phyloP scores from a whole-genome alignment of 2,888 invertebrate species.

The Iphiclides podalirius region DNA sequence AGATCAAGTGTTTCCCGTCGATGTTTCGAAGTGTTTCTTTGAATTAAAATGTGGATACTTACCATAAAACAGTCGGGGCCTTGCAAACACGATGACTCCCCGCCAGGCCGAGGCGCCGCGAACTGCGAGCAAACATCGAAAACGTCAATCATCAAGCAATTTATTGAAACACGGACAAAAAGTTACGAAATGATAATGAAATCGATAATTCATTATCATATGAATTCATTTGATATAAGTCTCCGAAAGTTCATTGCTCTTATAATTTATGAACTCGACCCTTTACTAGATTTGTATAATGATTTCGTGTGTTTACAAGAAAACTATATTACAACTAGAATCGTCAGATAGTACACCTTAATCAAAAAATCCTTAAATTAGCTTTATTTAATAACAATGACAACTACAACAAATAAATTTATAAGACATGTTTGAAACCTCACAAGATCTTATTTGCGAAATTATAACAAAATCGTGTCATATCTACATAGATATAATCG shows the following conservation, averaged over 20 bases:
- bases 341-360: no score
- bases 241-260: neutral
- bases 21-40: slow-evolving; percentile 15
- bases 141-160: slow-evolving; percentile 44
- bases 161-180: slow-evolving; percentile 18
- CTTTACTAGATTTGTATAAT: no score
- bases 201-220: slow-evolving; percentile 11
- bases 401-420: no score
- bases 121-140: slow-evolving; percentile 80
- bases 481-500: no score
- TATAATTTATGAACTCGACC: neutral
- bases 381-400: no score
- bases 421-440: no score
- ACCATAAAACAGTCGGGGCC: slow-evolving; percentile 87
- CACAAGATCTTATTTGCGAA: no score
- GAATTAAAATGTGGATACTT: slow-evolving; percentile 51
- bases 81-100: slow-evolving; percentile 84
- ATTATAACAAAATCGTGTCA: no score
- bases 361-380: no score
- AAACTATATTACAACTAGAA: no score
- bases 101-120: slow-evolving; percentile 81
- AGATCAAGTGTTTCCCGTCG: neutral
- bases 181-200: slow-evolving; percentile 10
- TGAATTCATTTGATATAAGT: neutral
- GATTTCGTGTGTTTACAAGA: no score